Evolutionary conservation across 2,888 invertebrate species (phyloP).

Genomic region (Cyclophora punctaria): DNA sequence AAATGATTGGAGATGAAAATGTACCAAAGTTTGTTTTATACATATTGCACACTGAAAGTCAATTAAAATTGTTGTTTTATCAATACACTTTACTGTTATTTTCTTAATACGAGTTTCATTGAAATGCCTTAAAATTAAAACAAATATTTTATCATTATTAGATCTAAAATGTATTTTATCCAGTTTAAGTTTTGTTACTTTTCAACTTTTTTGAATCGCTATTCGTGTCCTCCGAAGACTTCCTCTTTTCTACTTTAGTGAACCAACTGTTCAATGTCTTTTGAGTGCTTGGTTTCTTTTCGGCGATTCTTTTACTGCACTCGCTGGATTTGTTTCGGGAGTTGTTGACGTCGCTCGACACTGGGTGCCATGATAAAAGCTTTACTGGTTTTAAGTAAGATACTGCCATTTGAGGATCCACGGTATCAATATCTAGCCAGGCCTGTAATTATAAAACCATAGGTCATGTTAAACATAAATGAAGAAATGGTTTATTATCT

Average conservation of each 20-base stretch:
- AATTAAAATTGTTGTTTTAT: too few relatives aligned
- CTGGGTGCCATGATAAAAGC: constrained; percentile 79
- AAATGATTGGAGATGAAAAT: too few relatives aligned
- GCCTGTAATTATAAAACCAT: constrained; percentile 53
- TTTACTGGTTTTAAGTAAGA: constrained; percentile 70
- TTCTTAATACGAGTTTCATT: too few relatives aligned
- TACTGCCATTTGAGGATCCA: constrained; percentile 69
- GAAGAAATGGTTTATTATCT: too few relatives aligned
- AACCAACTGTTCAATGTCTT: constrained; percentile 65
- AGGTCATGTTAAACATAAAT: too few relatives aligned
- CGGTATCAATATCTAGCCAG: constrained; percentile 78
- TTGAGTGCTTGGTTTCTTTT: constrained; percentile 45
- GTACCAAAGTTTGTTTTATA: too few relatives aligned
- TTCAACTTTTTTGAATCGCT: constrained; percentile 32
- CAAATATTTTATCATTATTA: too few relatives aligned
- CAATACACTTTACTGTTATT: too few relatives aligned
- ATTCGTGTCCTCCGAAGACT: constrained; percentile 23
- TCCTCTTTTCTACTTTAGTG: constrained; percentile 46
- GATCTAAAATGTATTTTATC: too few relatives aligned
- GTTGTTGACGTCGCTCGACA: constrained; percentile 82
- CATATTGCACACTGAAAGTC: too few relatives aligned
- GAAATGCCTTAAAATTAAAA: too few relatives aligned
- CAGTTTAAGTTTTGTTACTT: constrained; percentile 7
- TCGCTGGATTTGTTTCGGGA: constrained; percentile 78
- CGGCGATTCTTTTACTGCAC: constrained; percentile 70